Evolutionary conservation across 2,113 vertebrate genomes (phyloP).

Genomic region (Furnarius figulus): DNA sequence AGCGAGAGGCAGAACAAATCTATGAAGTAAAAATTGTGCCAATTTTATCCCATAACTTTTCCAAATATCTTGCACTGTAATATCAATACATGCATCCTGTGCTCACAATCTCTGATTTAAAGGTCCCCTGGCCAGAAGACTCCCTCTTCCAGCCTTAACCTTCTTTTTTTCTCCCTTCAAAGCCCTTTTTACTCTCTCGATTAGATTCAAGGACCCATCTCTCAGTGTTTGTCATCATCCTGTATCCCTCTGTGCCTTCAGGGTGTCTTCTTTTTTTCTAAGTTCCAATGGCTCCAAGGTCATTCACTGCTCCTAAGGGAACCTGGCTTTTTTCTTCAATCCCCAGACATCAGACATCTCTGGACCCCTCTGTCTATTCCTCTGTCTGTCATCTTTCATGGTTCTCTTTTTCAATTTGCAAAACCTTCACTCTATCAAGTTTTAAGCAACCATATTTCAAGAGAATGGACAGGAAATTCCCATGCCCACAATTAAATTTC

Average conservation of each 20-base stretch:
- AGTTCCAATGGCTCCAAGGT: conserved; percentile 13
- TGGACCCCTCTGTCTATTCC: conserved; percentile 39
- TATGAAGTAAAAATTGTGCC: not conserved
- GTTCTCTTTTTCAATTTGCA: conserved; percentile 61
- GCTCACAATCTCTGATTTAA: not conserved
- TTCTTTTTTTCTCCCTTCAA: not conserved
- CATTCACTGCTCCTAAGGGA: conserved; percentile 41
- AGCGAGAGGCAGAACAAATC: not conserved
- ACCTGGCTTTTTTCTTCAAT: conserved; percentile 37
- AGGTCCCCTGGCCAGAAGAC: not conserved
- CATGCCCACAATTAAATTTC: conserved; percentile 64
- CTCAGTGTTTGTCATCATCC: not conserved
- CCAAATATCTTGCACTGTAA: not conserved
- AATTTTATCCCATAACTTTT: not conserved
- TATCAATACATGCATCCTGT: not conserved
- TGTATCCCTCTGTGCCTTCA: conserved; percentile 30
- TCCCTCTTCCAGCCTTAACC: not conserved
- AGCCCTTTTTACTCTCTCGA: not conserved
- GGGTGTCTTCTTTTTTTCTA: conserved; percentile 37
- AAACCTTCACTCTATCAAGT: conserved; percentile 57
- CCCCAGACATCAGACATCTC: conserved; percentile 49
- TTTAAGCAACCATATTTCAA: conserved; percentile 59
- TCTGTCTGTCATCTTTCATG: conserved; percentile 54
- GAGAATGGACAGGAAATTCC: conserved; percentile 54
- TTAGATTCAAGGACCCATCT: not conserved